Evolutionary conservation across 2,797 vertebrate genomes (phyloP), one percentile per base, ranked within the genome.

Genomic region (Synanceia verrucosa): DNA sequence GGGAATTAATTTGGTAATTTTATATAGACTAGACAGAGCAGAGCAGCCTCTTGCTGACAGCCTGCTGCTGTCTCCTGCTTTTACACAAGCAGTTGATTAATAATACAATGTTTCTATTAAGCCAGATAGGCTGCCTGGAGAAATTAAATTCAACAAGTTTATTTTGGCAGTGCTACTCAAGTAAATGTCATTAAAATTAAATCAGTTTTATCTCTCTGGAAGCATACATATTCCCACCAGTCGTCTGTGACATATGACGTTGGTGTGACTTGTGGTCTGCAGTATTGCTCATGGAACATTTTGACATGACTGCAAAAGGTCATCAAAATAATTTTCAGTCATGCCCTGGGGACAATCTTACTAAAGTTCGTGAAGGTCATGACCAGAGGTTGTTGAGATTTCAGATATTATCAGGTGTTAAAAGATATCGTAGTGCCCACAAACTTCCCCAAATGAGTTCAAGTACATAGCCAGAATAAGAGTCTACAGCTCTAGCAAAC

Each of bases 1-100:
- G 23, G 23, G 24, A 64, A 34, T 58, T 48, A 75, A 66, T 82
- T 60, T 65, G 9, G 33, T 33, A 3, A 66, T 68, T 69, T 66
- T 31, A 33, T 46, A 56, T 19, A 41, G 29, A 44, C 24, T 10
- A 44, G 50, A 59, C 55, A 9, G n/a, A 1, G 31, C 3, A 3
- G 56, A 34, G 46, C 1, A 5, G 18, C 23, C 19, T 16, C 34
- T 18, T 44, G 24, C 11, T 41, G 11, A 2, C 5, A 12, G 28
- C 44, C 16, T 29, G 12, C 11, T 28, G 19, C 18, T n/a, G 24
- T 59, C 21, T 33, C 14, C 5, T 31, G 19, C 18, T 61, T 16
- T 47, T 18, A 68, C 3, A 5, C 4, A 10, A 12, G 6, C 5
- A 29, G 28, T 3, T 26, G 14, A 44, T 59, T 43, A 24, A 41